Evolutionary conservation across 1,140 invertebrate genomes (phyloP), one percentile per base, ranked within the genome.

Genomic region (Cheumatopsyche charites): DNA sequence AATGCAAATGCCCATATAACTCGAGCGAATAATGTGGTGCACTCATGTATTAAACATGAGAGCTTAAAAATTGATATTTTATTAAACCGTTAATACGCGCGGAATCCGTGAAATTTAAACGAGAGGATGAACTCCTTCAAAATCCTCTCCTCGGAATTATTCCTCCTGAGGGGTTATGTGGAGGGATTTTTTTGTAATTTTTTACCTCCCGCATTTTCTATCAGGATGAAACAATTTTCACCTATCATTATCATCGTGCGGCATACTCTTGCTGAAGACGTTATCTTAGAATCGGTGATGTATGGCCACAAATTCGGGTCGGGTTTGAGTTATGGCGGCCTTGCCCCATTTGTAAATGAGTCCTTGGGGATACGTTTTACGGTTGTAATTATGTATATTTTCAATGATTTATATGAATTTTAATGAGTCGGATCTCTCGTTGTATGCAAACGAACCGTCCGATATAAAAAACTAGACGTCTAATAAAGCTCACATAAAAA

Each of bases 341-440:
- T 45, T 66, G 45, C 69, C 65, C 70, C 67, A 72, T 75, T 75
- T 75, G 71, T 75, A 75, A 75, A 75, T 75, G 73, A 75, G 73
- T 72, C 73, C 73, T 72, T 65, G 67, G 52, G 73, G 73, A 66
- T 70, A 75, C 69, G 67, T 75, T 75, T 75, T 75, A 75, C 69
- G 67, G 73, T 3, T 70, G 49, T 72, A 75, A 75, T 75, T 75
- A 75, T 75, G 73, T 29, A 75, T 75, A 75, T 75, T 75, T 75
- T 75, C 73, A 75, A 75, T 75, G 73, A 75, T 75, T 75, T 75
- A 75, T 75, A 75, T 75, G 73, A 75, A 75, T 75, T 75, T 75
- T 72, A 75, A 75, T 70, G 43, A 65, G 70, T 11, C 61, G 43
- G 55, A 25, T 15, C 26, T 55, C 19, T 42, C 17, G 41, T 41